Evolutionary conservation across 2,888 invertebrate species (phyloP).

Genomic region (Heliconius erato): DNA sequence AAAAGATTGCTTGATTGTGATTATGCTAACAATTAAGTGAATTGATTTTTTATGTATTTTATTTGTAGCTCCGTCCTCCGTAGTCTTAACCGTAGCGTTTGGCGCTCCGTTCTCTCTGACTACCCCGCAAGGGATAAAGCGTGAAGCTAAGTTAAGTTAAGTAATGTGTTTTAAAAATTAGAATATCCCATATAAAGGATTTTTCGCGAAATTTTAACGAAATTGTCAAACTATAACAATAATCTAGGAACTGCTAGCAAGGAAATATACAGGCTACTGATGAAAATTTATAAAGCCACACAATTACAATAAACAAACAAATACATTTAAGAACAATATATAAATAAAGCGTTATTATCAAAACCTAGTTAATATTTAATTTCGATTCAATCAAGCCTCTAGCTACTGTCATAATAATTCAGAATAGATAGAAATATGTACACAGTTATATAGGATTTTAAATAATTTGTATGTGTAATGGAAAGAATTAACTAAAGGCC

Average conservation of each 20-base stretch:
- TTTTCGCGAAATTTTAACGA: neutral
- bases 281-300: neutral
- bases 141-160: too few relatives aligned
- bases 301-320: neutral
- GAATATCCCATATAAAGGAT: too few relatives aligned
- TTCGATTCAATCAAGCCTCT: constrained; percentile 52
- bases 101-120: too few relatives aligned
- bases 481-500: constrained; percentile 44
- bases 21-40: too few relatives aligned
- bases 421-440: constrained; percentile 28
- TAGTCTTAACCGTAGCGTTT: too few relatives aligned
- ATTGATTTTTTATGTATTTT: too few relatives aligned
- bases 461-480: constrained; percentile 36
- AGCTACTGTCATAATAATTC: constrained; percentile 34
- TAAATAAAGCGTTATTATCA: constrained; percentile 8
- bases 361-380: constrained; percentile 61
- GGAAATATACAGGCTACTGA: neutral
- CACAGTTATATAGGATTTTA: constrained; percentile 9
- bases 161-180: too few relatives aligned
- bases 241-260: neutral
- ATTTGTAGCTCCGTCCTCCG: too few relatives aligned
- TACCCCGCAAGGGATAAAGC: too few relatives aligned
- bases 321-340: neutral
- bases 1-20: too few relatives aligned
- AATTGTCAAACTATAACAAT: neutral